A percentile compares a stretch with the other conserved stretches of the same genome.
Conservation (phyloP, 2,797 vertebrate genomes). For the Scyliorhinus canicula region DNA sequence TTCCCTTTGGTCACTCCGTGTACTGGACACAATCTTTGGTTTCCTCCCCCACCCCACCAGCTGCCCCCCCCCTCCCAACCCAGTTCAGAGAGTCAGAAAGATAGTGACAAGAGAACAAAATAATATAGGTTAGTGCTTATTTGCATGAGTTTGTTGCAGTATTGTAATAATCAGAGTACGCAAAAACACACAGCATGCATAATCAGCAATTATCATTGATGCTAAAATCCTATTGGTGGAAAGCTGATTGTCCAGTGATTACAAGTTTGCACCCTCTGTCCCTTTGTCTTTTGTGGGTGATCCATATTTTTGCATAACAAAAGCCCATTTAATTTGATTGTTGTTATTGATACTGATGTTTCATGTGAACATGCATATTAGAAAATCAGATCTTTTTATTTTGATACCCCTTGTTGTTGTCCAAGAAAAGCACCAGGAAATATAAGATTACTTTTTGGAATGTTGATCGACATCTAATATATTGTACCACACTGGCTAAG, state of each 20-base stretch:
- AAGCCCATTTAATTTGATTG: background rate
- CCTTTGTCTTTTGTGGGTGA: background rate
- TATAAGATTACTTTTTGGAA: background rate
- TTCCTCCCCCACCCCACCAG: background rate
- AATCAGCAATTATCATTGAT: background rate
- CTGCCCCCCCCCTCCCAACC: too few relatives aligned
- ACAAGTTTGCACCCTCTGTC: background rate
- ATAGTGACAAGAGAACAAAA: background rate
- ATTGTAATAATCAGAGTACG: background rate
- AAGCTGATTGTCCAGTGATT: background rate
- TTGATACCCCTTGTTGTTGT: background rate
- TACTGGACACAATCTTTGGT: background rate
- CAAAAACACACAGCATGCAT: background rate
- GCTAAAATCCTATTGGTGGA: background rate
- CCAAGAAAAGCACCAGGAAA: background rate
- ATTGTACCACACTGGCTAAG: too few relatives aligned
- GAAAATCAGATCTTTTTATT: too few relatives aligned
- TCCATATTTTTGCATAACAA: background rate
- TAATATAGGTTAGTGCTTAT: background rate
- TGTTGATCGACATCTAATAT: background rate
- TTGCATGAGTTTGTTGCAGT: background rate
- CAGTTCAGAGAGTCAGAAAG: background rate
- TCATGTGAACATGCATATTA: background rate
- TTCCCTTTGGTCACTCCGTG: background rate
- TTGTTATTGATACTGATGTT: background rate